Evolutionary conservation across 2,888 invertebrate genomes (phyloP).

Genomic region (Blera fallax): DNA sequence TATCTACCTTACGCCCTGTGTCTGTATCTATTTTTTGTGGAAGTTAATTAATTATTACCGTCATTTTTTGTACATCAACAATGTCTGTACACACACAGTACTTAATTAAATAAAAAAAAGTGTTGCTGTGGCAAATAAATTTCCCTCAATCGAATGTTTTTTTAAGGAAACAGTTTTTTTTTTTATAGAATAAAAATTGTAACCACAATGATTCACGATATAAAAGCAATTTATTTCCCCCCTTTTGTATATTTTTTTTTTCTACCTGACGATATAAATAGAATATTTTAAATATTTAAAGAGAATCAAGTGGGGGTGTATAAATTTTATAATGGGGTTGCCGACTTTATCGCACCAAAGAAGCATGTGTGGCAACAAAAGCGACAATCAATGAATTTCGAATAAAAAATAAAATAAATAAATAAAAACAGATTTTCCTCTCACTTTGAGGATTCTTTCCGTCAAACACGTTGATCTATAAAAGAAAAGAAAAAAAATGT

Average conservation of each 20-base stretch:
- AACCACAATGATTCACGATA: slow-evolving; percentile 11
- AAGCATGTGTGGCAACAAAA: slow-evolving; percentile 1
- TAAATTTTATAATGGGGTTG: slow-evolving; percentile 34
- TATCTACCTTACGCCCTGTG: background rate
- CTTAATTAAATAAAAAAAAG: background rate
- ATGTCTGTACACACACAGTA: background rate
- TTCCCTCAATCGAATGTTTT: background rate
- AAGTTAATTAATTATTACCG: slow-evolving; percentile 7
- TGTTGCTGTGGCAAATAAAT: background rate
- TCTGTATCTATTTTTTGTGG: background rate
- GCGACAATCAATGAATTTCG: slow-evolving; percentile 29
- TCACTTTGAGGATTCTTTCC: background rate
- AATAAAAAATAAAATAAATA: slow-evolving; percentile 5
- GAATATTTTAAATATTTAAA: slow-evolving; percentile 26
- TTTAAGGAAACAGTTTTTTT: background rate
- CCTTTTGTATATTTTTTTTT: too few species aligned
- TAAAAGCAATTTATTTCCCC: slow-evolving; percentile 26
- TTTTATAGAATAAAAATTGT: background rate
- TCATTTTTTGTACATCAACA: background rate
- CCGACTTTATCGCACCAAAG: slow-evolving; percentile 5
- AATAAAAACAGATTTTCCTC: slow-evolving; percentile 1
- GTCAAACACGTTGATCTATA: background rate
- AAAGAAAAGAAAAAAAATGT: too few species aligned
- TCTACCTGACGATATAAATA: slow-evolving; percentile 39
- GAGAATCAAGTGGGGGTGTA: slow-evolving; percentile 8